Conservation (phyloP, 2,113 vertebrate genomes). For the Marmota flaviventris region DNA sequence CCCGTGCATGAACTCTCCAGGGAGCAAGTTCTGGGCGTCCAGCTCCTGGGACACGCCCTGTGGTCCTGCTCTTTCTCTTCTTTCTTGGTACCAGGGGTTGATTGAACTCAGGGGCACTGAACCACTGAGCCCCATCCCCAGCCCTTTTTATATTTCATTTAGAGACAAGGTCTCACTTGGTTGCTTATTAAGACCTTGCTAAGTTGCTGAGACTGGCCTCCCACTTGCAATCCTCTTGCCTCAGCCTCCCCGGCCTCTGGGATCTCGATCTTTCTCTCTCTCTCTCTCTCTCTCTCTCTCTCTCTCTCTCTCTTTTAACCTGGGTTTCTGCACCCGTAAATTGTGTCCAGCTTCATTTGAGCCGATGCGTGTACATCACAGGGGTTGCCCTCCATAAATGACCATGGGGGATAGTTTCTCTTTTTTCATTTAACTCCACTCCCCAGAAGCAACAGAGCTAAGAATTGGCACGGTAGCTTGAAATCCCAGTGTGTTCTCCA, state of each 20-base stretch:
- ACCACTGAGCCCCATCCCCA: too few relatives aligned
- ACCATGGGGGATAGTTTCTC: not conserved
- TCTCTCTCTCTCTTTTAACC: not conserved
- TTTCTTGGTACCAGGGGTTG: too few relatives aligned
- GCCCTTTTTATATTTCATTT: too few relatives aligned
- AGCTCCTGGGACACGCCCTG: accelerated
- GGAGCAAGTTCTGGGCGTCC: not conserved
- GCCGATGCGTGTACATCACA: not conserved
- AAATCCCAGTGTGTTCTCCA: not conserved
- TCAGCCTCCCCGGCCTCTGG: too few relatives aligned
- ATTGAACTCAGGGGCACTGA: too few relatives aligned
- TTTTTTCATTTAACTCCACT: not conserved
- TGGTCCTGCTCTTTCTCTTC: too few relatives aligned
- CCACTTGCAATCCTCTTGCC: too few relatives aligned
- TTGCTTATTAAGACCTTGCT: too few relatives aligned
- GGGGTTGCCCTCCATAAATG: not conserved
- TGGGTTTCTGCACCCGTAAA: not conserved
- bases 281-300: not conserved
- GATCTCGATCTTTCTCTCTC: too few relatives aligned
- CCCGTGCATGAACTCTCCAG: not conserved
- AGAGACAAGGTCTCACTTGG: too few relatives aligned
- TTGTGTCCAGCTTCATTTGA: not conserved
- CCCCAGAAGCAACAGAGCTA: not conserved
- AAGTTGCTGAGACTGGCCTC: too few relatives aligned
- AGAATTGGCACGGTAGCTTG: not conserved